A percentile compares a stretch with the other conserved stretches of the same genome.
Evolutionary conservation across 2,113 vertebrate genomes (phyloP).

Genomic region (Cyphomyrus plagiostoma): DNA sequence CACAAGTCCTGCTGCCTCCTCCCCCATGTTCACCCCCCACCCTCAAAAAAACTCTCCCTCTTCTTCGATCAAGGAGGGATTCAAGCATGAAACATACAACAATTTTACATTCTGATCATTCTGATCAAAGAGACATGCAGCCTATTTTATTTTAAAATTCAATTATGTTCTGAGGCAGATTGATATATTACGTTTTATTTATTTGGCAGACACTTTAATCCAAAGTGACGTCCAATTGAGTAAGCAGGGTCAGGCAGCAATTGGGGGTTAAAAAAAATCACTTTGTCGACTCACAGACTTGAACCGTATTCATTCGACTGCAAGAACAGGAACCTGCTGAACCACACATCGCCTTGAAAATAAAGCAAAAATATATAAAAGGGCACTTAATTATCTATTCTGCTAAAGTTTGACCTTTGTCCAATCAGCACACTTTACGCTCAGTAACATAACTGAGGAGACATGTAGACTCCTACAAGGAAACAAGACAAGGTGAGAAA

Average conservation of each 20-base stretch:
- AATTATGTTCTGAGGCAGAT: background rate
- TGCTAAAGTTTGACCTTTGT: background rate
- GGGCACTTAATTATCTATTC: background rate
- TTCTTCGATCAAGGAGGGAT: constrained; percentile 27
- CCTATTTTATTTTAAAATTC: background rate
- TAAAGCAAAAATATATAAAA: background rate
- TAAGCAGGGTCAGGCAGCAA: background rate
- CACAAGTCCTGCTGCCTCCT: constrained; percentile 30
- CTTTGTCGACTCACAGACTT: background rate
- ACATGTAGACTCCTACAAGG: background rate
- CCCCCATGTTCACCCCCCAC: background rate
- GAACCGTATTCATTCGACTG: background rate
- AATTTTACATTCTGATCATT: background rate
- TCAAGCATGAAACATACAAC: background rate
- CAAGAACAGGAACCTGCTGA: background rate
- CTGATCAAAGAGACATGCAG: background rate
- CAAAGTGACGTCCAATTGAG: background rate
- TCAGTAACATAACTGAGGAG: background rate
- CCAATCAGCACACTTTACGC: background rate
- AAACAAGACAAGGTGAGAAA: constrained; percentile 35
- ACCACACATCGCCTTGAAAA: background rate
- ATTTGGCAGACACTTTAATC: background rate
- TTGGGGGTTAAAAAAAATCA: background rate
- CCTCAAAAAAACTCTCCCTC: constrained; percentile 55
- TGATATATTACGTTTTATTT: background rate